A percentile compares a stretch with the other conserved stretches of the same genome.
Conservation (phyloP, 2,797 vertebrate species). For the Etheostoma perlongum region DNA sequence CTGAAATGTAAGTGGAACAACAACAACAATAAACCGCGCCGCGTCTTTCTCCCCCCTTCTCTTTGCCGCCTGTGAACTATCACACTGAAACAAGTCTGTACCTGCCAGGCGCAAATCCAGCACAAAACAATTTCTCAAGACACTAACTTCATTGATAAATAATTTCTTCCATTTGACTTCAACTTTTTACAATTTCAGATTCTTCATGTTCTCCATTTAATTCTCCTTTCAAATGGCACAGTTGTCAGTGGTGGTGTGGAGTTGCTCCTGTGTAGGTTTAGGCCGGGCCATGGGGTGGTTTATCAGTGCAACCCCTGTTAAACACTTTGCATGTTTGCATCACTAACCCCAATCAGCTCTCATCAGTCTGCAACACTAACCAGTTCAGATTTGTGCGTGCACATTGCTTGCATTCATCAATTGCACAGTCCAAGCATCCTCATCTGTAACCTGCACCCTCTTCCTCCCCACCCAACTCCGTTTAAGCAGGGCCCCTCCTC, state of each 20-base stretch:
- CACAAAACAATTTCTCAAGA: not conserved
- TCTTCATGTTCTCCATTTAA: not conserved
- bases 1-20: constrained; percentile 99
- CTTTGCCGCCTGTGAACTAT: constrained; percentile 59
- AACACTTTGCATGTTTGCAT: constrained; percentile 64
- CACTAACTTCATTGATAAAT: not conserved
- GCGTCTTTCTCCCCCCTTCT: constrained; percentile 85
- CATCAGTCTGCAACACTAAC: constrained; percentile 48
- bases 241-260: constrained; percentile 40
- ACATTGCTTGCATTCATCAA: constrained; percentile 43
- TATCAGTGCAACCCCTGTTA: constrained; percentile 65
- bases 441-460: constrained; percentile 67
- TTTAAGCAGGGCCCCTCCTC: constrained; percentile 79
- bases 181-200: not conserved
- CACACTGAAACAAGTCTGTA: constrained; percentile 52
- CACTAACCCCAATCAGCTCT: constrained; percentile 61
- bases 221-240: not conserved
- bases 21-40: constrained; percentile 82
- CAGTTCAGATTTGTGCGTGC: constrained; percentile 51
- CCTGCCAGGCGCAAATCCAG: constrained; percentile 61
- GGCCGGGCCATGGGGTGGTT: constrained; percentile 73
- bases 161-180: not conserved
- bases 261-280: constrained; percentile 84
- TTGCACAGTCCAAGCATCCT: constrained; percentile 70
- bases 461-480: constrained; percentile 55